A percentile compares a stretch with the other conserved stretches of the same genome.
Conservation (phyloP, 2,888 invertebrate genomes). For the Sphaerophoria taeniata region DNA sequence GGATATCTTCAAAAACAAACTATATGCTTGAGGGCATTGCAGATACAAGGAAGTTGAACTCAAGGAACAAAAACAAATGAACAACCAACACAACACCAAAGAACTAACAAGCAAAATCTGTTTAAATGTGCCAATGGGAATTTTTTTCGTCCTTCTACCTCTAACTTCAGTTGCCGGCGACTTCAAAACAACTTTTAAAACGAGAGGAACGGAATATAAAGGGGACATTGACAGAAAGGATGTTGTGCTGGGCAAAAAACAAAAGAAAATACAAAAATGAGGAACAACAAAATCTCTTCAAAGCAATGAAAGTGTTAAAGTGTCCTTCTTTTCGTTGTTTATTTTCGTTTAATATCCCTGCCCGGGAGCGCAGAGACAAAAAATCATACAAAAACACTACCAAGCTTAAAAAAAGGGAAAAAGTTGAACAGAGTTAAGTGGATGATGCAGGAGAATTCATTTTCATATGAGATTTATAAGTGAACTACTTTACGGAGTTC, state of each 20-base stretch:
- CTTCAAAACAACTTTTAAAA: conserved; percentile 13
- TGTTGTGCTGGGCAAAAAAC: conserved; percentile 26
- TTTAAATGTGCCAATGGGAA: conserved; percentile 73
- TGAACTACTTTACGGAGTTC: conserved; percentile 52
- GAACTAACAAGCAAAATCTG: conserved; percentile 70
- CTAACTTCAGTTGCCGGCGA: neutral
- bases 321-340: conserved; percentile 39
- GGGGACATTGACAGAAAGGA: conserved; percentile 40
- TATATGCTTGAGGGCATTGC: conserved; percentile 47
- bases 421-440: conserved; percentile 17
- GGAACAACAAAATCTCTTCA: conserved; percentile 61
- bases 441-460: conserved; percentile 20
- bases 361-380: conserved; percentile 39
- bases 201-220: conserved; percentile 22
- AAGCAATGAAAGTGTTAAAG: conserved; percentile 65
- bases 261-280: conserved; percentile 17
- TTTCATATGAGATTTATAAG: conserved; percentile 29
- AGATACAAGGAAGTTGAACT: conserved; percentile 30
- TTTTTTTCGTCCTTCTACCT: conserved; percentile 7
- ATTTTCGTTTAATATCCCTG: conserved; percentile 54
- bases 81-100: neutral
- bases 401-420: neutral
- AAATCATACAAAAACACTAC: neutral
- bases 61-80: conserved; percentile 26
- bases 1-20: conserved; percentile 64